Evolutionary conservation across 2,113 vertebrate species (phyloP), one percentile per base, ranked within the genome.

Genomic region (Tyto alba): DNA sequence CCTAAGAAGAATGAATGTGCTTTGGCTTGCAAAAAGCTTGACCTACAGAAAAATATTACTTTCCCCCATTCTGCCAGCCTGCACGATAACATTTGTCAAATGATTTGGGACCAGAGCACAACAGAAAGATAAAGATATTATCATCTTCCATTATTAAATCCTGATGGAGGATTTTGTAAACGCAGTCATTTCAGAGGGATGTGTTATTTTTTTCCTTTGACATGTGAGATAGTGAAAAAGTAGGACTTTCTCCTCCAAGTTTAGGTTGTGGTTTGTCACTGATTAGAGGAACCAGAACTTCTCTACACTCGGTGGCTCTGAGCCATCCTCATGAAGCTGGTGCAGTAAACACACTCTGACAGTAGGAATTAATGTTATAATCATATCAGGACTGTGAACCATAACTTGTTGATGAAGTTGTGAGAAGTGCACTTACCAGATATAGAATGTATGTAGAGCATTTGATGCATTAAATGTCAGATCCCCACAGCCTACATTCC

Each of bases 391-490:
- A 97, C 90, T 93, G 93, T 96, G 96, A 97, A 96, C 96, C 95
- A 90, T 90, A 95, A 95, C 96, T 96, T 96, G 95, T 96, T 96
- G 96, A 97, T 97, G 95, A 96, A 96, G 96, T 95, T 96, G 95
- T 96, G 96, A 93, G 92, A 96, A 97, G 96, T 93, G 90, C 85
- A 55, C 92, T 96, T 96, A 96, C 95, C 79, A 96, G 96, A 96
- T 95, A 96, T 93, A 97, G 96, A 95, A 96, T 41, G 52, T 93
- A 96, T 93, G 90, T 52, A 92, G 95, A 96, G 92, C 85, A 96
- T 96, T 96, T 96, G 90, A 96, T 93, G 93, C 90, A 95, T 97
- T 97, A 97, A 96, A 97, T 96, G 96, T 97, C 95, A 96, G 88
- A 96, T 97, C 76, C 88, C 93, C 29, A 81, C 93, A 95, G 93